Conservation (phyloP, 2,888 invertebrate genomes). For the Zaprionus bogoriensis region DNA sequence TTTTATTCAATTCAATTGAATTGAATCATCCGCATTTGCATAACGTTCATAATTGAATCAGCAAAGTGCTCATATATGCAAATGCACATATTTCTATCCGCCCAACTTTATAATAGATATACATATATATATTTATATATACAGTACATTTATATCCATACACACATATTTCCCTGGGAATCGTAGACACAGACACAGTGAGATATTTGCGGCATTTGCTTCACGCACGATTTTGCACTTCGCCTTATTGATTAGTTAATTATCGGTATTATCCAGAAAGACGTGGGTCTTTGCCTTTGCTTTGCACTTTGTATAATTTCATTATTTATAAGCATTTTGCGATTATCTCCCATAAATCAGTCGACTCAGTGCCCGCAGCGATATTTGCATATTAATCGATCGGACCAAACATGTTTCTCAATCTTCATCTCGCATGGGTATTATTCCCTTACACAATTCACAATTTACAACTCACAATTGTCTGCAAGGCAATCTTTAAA, state of each 20-base stretch:
- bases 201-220: neutral
- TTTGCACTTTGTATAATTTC: slow-evolving; percentile 35
- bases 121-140: neutral
- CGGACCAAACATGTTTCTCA: slow-evolving; percentile 52
- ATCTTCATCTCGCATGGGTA: slow-evolving; percentile 17
- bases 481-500: neutral
- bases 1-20: slow-evolving; percentile 58
- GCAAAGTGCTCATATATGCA: neutral
- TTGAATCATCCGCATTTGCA: slow-evolving; percentile 46
- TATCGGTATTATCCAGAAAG: neutral
- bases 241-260: neutral
- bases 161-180: too few relatives aligned
- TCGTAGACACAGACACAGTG: too few relatives aligned
- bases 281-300: neutral
- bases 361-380: slow-evolving; percentile 3
- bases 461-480: neutral
- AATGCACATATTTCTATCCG: too few relatives aligned
- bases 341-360: slow-evolving; percentile 41
- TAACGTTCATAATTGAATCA: slow-evolving; percentile 32
- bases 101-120: too few relatives aligned
- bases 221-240: neutral
- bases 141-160: too few relatives aligned
- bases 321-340: slow-evolving; percentile 54
- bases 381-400: slow-evolving; percentile 49
- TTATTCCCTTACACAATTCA: too few relatives aligned